phyloP scores from a whole-genome alignment of 2,797 vertebrate species.

The Platyrinchus mystaceus region DNA sequence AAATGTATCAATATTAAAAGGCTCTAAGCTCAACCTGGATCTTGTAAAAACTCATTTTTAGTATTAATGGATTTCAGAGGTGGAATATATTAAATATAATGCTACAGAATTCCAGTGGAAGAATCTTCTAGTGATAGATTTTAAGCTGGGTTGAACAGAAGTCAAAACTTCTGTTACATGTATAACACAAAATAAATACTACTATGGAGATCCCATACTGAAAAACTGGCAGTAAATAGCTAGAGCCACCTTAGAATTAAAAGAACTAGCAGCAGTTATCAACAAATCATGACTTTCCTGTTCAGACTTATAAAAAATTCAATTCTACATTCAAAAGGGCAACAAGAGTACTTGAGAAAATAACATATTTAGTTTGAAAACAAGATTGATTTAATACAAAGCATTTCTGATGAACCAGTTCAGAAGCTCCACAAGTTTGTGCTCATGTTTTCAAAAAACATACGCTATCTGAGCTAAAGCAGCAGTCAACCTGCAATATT shows the following conservation, averaged over 20 bases:
- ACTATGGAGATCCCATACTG: background rate
- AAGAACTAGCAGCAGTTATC: background rate
- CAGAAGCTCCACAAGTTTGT: background rate
- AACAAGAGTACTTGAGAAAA: background rate
- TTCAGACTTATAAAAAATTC: background rate
- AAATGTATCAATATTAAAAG: conserved; percentile 40
- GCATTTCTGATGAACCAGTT: background rate
- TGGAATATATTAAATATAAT: conserved; percentile 42
- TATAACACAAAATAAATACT: background rate
- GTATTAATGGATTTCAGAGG: conserved; percentile 36
- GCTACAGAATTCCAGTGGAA: background rate
- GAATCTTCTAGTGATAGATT: background rate
- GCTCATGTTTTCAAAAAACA: background rate
- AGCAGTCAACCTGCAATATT: background rate
- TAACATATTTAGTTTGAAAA: background rate
- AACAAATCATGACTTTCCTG: background rate
- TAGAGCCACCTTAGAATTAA: background rate
- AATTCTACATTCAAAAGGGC: background rate
- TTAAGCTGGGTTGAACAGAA: background rate
- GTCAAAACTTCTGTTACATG: background rate
- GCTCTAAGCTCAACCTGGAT: background rate
- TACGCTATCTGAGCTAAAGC: background rate
- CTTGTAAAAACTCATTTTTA: conserved; percentile 40
- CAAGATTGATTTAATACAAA: background rate
- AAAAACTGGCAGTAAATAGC: background rate